A percentile compares a stretch with the other conserved stretches of the same genome.
phyloP scores from a whole-genome alignment of 1,140 invertebrate genomes.

The Microplitis demolitor region DNA sequence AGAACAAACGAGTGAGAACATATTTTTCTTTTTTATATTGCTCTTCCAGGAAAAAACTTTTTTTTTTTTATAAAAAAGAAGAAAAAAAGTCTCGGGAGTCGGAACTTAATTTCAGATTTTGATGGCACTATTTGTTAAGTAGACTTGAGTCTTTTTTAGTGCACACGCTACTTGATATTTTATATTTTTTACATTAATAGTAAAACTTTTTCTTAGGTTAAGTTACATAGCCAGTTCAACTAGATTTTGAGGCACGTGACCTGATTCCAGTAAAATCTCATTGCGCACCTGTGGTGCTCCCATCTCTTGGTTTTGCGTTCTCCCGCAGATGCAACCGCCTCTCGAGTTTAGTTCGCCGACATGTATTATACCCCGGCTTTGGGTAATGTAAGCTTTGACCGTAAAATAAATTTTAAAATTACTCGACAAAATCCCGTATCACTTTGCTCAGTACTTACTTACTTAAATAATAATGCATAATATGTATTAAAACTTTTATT shows the following conservation, averaged over 20 bases:
- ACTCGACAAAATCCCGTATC: not conserved
- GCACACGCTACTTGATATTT: not conserved
- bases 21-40: not conserved
- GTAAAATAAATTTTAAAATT: slow-evolving; percentile 14
- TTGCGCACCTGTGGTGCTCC: slow-evolving; percentile 25
- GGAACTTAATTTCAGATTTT: too few relatives aligned
- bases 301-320: slow-evolving; percentile 21
- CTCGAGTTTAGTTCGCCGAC: slow-evolving; percentile 1
- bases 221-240: slow-evolving; percentile 12
- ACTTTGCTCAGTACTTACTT: not conserved
- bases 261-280: slow-evolving; percentile 32
- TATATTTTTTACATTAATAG: not conserved
- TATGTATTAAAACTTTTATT: too few relatives aligned
- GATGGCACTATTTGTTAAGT: too few relatives aligned
- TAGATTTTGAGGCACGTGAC: slow-evolving; percentile 18
- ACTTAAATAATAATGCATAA: too few relatives aligned
- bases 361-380: not conserved
- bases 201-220: not conserved
- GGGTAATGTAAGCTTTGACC: not conserved
- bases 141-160: too few relatives aligned
- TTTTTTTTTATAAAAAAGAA: not conserved
- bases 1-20: not conserved
- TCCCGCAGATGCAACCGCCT: slow-evolving; percentile 14
- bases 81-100: too few relatives aligned
- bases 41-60: not conserved